A percentile compares a stretch with the other conserved stretches of the same genome.
Conservation (phyloP, 2,797 vertebrate species). For the Lithobates pipiens region DNA sequence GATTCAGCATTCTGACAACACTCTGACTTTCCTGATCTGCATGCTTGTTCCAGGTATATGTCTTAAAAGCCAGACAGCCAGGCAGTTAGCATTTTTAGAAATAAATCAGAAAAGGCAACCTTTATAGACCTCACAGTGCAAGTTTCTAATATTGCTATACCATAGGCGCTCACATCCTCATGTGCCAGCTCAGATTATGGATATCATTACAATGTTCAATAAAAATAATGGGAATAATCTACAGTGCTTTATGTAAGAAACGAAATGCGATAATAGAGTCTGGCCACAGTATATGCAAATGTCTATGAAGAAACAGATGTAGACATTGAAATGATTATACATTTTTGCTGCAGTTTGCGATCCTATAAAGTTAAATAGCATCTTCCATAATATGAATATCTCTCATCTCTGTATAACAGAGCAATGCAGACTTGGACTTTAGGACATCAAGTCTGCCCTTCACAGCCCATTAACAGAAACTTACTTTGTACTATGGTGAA, state of each 20-base stretch:
- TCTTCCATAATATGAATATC: constrained; percentile 1
- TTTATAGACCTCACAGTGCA: background rate
- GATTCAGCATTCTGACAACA: background rate
- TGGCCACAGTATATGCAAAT: constrained; percentile 32
- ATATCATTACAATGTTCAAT: background rate
- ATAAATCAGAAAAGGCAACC: too few relatives aligned
- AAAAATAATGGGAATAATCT: background rate
- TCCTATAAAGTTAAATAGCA: constrained; percentile 19
- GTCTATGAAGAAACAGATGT: constrained; percentile 10
- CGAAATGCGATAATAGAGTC: constrained; percentile 3
- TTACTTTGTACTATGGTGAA: constrained; percentile 15
- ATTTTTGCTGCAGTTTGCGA: constrained; percentile 27
- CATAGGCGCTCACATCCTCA: background rate
- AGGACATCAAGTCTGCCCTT: constrained; percentile 36
- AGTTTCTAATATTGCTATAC: background rate
- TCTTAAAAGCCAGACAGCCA: background rate
- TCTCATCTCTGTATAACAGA: background rate
- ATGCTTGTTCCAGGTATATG: background rate
- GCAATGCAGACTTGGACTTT: background rate
- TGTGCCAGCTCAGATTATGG: background rate
- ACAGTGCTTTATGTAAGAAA: background rate
- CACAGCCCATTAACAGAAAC: constrained; percentile 41
- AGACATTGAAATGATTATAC: constrained; percentile 21
- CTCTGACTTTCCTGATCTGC: background rate
- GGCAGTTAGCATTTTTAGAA: background rate